These are phyloP conservation scores for Cottoperca gobio DNA, from an alignment of 2,797 vertebrate species.

Conservation along the genomic window DNA sequence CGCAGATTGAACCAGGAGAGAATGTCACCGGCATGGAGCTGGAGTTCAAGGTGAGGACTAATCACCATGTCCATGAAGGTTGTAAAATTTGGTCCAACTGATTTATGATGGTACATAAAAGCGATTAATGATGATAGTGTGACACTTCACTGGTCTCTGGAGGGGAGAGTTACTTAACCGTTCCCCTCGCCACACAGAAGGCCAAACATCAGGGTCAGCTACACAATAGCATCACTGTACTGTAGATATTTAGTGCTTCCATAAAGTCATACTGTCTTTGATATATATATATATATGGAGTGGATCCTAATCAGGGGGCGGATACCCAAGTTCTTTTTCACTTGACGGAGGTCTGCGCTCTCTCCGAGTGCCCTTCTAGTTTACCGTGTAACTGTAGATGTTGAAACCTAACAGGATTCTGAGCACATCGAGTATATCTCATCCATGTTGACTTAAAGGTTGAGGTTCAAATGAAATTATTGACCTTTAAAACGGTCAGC, in stretches of 20 bases:
- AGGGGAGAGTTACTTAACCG: constrained; percentile 1
- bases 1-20: constrained; percentile 95
- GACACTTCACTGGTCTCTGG: constrained; percentile 21
- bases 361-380: too few species aligned
- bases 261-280: neutral
- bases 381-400: neutral
- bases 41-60: constrained; percentile 95
- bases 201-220: constrained; percentile 16
- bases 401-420: neutral
- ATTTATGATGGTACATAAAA: constrained; percentile 44
- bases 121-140: constrained; percentile 19
- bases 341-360: too few species aligned
- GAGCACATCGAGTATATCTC: neutral
- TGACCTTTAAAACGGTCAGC: neutral
- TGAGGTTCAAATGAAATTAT: neutral
- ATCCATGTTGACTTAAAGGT: neutral
- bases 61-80: neutral
- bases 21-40: constrained; percentile 99
- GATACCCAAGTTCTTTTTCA: too few species aligned
- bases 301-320: too few species aligned
- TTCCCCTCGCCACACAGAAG: neutral
- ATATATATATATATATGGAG: too few species aligned
- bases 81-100: constrained; percentile 1
- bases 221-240: neutral
- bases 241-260: constrained; percentile 7